phyloP scores from a whole-genome alignment of 2,797 vertebrate species.

The Acipenser transmontanus region DNA sequence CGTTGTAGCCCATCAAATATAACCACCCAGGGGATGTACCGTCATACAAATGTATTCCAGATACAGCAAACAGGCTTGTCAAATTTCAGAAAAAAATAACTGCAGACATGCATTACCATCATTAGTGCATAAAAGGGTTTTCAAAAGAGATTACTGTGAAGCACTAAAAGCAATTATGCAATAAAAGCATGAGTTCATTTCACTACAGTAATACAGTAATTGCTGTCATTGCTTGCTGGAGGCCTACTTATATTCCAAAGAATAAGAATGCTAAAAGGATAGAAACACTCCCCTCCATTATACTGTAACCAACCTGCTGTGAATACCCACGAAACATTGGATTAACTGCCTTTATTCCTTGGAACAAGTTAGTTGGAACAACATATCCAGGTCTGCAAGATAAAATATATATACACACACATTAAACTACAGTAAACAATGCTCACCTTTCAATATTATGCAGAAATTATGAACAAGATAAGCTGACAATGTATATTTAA shows the following conservation, averaged over 20 bases:
- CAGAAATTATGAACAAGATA: neutral
- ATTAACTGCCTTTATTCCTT: slow-evolving; percentile 96
- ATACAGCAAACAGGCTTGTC: slow-evolving; percentile 17
- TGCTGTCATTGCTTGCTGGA: slow-evolving; percentile 27
- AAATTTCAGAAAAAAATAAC: slow-evolving; percentile 14
- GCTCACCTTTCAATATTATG: neutral
- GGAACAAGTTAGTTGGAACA: slow-evolving; percentile 93
- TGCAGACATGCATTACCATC: neutral
- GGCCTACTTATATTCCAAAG: slow-evolving; percentile 27
- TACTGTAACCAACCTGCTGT: slow-evolving; percentile 74
- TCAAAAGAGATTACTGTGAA: neutral
- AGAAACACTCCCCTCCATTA: neutral
- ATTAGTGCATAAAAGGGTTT: slow-evolving; percentile 4
- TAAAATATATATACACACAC: slow-evolving; percentile 10
- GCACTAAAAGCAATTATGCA: slow-evolving; percentile 8
- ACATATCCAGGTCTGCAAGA: slow-evolving; percentile 82
- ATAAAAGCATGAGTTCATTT: slow-evolving; percentile 10
- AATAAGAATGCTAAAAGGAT: slow-evolving; percentile 27
- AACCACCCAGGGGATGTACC: slow-evolving; percentile 33
- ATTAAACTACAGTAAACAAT: slow-evolving; percentile 19
- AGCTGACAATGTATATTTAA: no score
- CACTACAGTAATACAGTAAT: slow-evolving; percentile 8
- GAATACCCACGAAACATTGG: slow-evolving; percentile 95
- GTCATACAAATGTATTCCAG: slow-evolving; percentile 26
- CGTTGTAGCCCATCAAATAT: slow-evolving; percentile 33